phyloP scores from a whole-genome alignment of 2,888 invertebrate genomes.

The Trissonchulus latispiculum region DNA sequence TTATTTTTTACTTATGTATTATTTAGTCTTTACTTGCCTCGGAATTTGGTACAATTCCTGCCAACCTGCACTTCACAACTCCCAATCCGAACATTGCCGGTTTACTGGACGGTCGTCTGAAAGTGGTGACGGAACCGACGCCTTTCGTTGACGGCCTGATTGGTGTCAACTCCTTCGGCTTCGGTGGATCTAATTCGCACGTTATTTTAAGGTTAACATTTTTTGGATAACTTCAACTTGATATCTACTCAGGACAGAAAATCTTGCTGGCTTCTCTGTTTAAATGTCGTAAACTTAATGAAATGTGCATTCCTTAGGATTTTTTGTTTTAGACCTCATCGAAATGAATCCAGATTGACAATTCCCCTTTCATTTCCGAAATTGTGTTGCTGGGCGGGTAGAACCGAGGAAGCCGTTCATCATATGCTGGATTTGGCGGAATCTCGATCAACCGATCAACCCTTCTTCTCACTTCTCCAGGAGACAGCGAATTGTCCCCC shows the following conservation, averaged over 20 bases:
- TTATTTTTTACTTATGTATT: too few species aligned
- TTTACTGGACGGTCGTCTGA: conserved; percentile 67
- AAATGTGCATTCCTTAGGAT: too few species aligned
- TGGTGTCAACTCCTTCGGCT: conserved; percentile 90
- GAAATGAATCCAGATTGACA: too few species aligned
- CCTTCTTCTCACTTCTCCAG: conserved; percentile 65
- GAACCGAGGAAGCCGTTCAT: conserved; percentile 68
- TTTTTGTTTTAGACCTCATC: too few species aligned
- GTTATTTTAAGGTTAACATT: conserved; percentile 37
- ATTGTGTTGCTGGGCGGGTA: conserved; percentile 65
- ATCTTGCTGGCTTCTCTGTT: too few species aligned
- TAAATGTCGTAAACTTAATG: too few species aligned
- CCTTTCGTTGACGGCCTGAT: conserved; percentile 66
- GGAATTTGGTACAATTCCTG: conserved; percentile 75
- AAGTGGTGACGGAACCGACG: conserved; percentile 64
- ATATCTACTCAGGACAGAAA: too few species aligned
- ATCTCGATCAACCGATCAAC: conserved; percentile 55
- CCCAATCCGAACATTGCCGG: conserved; percentile 81
- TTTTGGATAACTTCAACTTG: too few species aligned
- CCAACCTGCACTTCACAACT: conserved; percentile 70
- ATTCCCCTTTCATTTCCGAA: too few species aligned
- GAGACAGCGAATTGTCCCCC: conserved; percentile 60
- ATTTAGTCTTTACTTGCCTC: conserved; percentile 66
- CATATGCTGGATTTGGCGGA: conserved; percentile 57
- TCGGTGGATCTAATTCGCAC: conserved; percentile 62